Evolutionary conservation across 2,888 invertebrate genomes (phyloP).

Genomic region (Crioceris asparagi): DNA sequence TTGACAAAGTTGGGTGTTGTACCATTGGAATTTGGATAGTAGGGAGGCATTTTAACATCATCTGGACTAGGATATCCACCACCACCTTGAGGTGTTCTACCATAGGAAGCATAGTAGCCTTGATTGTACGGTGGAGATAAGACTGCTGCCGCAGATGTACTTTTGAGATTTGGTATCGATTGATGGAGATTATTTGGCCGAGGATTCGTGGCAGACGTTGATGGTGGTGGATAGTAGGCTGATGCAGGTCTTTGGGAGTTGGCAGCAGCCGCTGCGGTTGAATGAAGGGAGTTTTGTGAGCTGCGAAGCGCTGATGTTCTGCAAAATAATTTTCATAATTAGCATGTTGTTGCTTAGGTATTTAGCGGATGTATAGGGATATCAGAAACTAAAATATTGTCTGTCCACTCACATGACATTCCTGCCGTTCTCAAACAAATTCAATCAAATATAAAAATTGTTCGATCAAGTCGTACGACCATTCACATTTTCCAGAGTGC

Average conservation of each 20-base stretch:
- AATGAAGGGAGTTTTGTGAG: constrained; percentile 49
- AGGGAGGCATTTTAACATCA: constrained; percentile 17
- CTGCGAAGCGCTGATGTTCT: constrained; percentile 48
- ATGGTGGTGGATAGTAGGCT: constrained; percentile 40
- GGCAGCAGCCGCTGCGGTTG: constrained; percentile 37
- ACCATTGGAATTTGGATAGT: constrained; percentile 30
- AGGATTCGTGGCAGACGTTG: constrained; percentile 20
- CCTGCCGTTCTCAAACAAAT: too few relatives aligned
- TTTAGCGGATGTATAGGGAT: too few relatives aligned
- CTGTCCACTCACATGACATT: too few relatives aligned
- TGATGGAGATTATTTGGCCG: constrained; percentile 33
- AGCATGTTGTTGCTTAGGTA: too few relatives aligned
- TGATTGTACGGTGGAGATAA: constrained; percentile 21
- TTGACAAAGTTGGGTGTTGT: too few relatives aligned
- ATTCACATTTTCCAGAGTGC: too few relatives aligned
- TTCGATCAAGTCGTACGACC: too few relatives aligned
- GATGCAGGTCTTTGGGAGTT: constrained; percentile 46
- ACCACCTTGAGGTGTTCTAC: too few relatives aligned
- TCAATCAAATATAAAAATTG: too few relatives aligned
- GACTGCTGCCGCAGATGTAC: constrained; percentile 33
- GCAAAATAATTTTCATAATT: too few relatives aligned
- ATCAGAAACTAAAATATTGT: too few relatives aligned
- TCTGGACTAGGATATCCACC: constrained; percentile 17
- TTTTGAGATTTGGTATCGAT: constrained; percentile 39
- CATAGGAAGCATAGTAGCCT: too few relatives aligned